A percentile compares a stretch with the other conserved stretches of the same genome.
Evolutionary conservation across 1,140 invertebrate species (phyloP).

Genomic region (Pinna nobilis): DNA sequence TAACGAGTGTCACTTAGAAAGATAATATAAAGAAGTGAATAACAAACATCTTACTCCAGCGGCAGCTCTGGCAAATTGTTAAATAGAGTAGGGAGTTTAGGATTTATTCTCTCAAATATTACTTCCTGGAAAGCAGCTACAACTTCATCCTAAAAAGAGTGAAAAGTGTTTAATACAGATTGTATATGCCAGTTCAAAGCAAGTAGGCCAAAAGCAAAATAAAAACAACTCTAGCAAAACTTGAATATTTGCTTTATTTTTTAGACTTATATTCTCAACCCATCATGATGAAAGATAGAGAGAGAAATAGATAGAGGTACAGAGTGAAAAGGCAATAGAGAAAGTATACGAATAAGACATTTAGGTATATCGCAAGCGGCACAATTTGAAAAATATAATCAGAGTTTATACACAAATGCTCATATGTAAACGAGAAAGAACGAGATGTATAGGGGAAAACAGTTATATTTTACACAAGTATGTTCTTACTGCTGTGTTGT

Average conservation of each 20-base stretch:
- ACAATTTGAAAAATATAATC: neutral
- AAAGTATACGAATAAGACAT: neutral
- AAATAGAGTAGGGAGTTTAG: slow-evolving; percentile 54
- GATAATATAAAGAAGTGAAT: too few relatives aligned
- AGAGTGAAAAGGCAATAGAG: too few relatives aligned
- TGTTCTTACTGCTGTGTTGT: slow-evolving; percentile 44
- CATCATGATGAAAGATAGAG: too few relatives aligned
- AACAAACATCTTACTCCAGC: slow-evolving; percentile 58
- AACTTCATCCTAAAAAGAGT: slow-evolving; percentile 51
- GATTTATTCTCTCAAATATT: slow-evolving; percentile 66
- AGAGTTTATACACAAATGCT: slow-evolving; percentile 15
- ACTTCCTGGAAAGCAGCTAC: slow-evolving; percentile 65
- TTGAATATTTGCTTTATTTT: too few relatives aligned
- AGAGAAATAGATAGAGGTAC: too few relatives aligned
- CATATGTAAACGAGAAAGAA: neutral
- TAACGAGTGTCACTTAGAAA: too few relatives aligned
- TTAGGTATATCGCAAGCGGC: neutral
- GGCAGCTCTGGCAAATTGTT: slow-evolving; percentile 56
- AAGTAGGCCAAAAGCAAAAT: too few relatives aligned
- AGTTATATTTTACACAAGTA: neutral
- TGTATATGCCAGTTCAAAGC: too few relatives aligned
- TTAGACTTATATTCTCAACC: too few relatives aligned
- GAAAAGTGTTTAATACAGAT: too few relatives aligned
- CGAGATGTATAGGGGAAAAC: neutral
- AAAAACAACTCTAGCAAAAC: too few relatives aligned